Evolutionary conservation across 2,888 invertebrate species (phyloP).

Genomic region (Pinctada fucata): DNA sequence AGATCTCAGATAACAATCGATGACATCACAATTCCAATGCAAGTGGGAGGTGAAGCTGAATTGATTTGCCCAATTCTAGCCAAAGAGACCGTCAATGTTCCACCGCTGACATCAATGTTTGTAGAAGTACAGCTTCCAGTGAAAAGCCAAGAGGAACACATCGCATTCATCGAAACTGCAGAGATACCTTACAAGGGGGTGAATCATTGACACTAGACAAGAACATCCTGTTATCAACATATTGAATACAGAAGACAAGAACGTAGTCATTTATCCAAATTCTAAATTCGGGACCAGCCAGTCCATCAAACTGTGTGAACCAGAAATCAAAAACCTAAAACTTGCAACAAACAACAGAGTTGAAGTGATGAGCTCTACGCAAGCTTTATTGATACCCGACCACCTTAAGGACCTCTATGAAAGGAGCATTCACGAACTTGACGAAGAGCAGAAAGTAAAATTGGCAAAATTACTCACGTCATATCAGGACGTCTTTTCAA

Average conservation of each 20-base stretch:
- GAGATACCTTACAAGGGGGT: too few species aligned
- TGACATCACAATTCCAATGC: not conserved
- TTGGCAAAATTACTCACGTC: slow-evolving; percentile 26
- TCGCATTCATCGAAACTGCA: too few species aligned
- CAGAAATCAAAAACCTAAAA: not conserved
- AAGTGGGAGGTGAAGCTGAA: not conserved
- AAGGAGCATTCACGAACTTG: slow-evolving; percentile 21
- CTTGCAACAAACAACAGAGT: too few species aligned
- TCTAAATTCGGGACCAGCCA: not conserved
- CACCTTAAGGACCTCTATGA: slow-evolving; percentile 29
- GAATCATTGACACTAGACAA: not conserved
- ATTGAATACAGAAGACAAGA: not conserved
- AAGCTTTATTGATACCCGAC: slow-evolving; percentile 16
- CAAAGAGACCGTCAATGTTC: too few species aligned
- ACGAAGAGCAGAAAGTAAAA: slow-evolving; percentile 8
- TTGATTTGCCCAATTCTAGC: not conserved
- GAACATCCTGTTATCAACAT: not conserved
- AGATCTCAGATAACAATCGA: not conserved
- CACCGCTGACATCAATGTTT: too few species aligned
- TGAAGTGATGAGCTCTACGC: too few species aligned
- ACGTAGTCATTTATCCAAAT: not conserved
- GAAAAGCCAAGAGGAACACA: too few species aligned
- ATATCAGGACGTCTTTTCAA: slow-evolving; percentile 38
- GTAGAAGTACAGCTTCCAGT: too few species aligned
- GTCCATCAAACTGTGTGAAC: not conserved